These are phyloP conservation scores for Oncorhynchus mykiss DNA, from an alignment of 2,113 vertebrate genomes.

Conservation along the genomic window DNA sequence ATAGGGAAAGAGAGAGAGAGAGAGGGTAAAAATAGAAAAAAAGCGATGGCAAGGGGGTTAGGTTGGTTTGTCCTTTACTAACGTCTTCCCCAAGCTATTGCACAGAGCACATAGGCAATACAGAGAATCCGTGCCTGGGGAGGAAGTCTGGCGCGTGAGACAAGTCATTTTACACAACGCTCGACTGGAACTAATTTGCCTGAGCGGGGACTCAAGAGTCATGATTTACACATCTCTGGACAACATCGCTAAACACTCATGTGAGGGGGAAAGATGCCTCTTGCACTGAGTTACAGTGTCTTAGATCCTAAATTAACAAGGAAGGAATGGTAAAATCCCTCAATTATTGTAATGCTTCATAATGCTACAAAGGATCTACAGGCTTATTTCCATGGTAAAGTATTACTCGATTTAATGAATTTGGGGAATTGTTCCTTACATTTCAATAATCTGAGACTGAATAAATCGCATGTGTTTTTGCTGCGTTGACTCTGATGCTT, in stretches of 20 bases:
- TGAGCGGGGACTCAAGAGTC: not conserved
- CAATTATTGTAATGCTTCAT: no score
- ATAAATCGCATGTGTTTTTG: not conserved
- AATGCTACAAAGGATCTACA: not conserved
- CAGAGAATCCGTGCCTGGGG: no score
- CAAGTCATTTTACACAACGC: not conserved
- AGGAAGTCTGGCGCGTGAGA: no score
- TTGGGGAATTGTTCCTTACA: not conserved
- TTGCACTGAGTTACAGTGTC: not conserved
- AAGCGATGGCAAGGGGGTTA: not conserved
- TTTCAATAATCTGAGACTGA: not conserved
- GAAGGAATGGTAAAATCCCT: no score
- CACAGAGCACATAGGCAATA: no score
- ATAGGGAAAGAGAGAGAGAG: not conserved
- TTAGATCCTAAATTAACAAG: not conserved
- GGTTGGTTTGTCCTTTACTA: not conserved
- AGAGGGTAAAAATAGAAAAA: not conserved
- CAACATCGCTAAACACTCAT: constrained; percentile 71
- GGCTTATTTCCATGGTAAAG: not conserved
- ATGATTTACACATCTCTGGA: constrained; percentile 91
- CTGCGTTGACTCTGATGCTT: constrained; percentile 22
- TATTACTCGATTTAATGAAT: not conserved
- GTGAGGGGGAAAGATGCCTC: constrained; percentile 2
- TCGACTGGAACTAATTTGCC: not conserved
- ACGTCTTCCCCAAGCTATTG: not conserved